Conservation (phyloP, 2,113 vertebrate species). For the Asarcornis scutulata region DNA sequence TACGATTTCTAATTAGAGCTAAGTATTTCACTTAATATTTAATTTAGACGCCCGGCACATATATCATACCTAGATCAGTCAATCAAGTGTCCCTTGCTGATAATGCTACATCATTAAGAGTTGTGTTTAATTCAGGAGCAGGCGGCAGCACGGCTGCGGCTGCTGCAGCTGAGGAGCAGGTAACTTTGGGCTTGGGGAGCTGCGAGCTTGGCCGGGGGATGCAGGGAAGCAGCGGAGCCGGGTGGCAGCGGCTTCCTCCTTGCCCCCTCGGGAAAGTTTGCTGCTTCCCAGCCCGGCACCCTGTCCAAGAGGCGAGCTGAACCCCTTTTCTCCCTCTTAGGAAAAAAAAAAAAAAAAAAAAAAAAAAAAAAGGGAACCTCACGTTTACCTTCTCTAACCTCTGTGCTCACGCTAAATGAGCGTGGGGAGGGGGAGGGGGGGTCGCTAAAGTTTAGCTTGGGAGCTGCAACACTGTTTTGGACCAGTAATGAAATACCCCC, state of each 20-base stretch:
- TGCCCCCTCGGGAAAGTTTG: constrained; percentile 18
- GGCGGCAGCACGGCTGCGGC: background rate
- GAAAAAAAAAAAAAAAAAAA: too few species aligned
- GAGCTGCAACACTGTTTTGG: background rate
- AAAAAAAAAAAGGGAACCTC: background rate
- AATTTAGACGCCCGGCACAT: constrained; percentile 67
- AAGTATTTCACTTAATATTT: constrained; percentile 71
- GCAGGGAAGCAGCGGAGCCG: background rate
- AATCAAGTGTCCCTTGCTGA: constrained; percentile 73
- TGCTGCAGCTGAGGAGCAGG: background rate
- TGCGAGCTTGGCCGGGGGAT: background rate
- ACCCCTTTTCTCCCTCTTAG: background rate
- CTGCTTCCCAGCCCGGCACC: background rate
- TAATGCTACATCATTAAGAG: constrained; percentile 65
- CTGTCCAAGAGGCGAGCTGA: background rate
- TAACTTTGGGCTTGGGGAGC: background rate
- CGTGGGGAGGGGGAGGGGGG: too few species aligned
- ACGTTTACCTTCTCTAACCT: background rate
- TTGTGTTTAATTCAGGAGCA: constrained; percentile 65
- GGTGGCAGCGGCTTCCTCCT: background rate
- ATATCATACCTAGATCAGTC: constrained; percentile 72
- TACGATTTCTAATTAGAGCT: constrained; percentile 65
- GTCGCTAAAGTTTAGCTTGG: background rate
- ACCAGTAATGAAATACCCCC: background rate
- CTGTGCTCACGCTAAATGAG: background rate